Conservation (phyloP, 2,888 invertebrate species). For the Villa cingulata region DNA sequence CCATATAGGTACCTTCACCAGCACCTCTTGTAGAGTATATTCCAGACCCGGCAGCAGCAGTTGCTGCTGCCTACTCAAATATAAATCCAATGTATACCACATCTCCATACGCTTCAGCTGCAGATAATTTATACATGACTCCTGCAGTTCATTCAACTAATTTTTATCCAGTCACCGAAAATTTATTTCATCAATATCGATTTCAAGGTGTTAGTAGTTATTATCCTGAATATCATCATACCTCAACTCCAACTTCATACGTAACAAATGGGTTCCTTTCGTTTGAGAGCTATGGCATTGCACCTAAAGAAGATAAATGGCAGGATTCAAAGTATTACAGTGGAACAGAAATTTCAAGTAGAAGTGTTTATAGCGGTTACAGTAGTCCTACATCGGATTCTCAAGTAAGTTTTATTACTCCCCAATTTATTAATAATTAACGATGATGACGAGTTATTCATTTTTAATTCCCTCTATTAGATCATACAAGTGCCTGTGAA, state of each 20-base stretch:
- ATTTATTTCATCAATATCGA: conserved; percentile 80
- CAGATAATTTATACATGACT: conserved; percentile 37
- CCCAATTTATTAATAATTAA: too few species aligned
- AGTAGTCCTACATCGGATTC: conserved; percentile 35
- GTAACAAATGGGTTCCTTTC: conserved; percentile 69
- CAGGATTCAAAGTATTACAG: conserved; percentile 42
- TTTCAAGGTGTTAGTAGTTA: conserved; percentile 62
- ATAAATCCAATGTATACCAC: conserved; percentile 61
- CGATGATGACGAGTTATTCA: background rate
- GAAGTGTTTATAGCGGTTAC: conserved; percentile 30
- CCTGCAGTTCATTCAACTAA: conserved; percentile 47
- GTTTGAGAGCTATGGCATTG: conserved; percentile 42
- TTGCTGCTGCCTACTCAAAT: conserved; percentile 68
- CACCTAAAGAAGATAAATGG: conserved; percentile 38
- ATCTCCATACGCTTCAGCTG: conserved; percentile 60
- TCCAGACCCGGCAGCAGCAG: conserved; percentile 42
- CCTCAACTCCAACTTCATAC: conserved; percentile 49
- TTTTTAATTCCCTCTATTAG: background rate
- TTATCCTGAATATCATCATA: conserved; percentile 63
- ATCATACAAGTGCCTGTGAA: conserved; percentile 28
- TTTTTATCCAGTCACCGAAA: conserved; percentile 68
- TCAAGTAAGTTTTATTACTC: conserved; percentile 22
- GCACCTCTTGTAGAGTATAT: conserved; percentile 37
- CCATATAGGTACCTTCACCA: conserved; percentile 24
- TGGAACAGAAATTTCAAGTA: conserved; percentile 37